Evolutionary conservation across 2,113 vertebrate genomes (phyloP).

Genomic region (Thalassarche chlororhynchos): DNA sequence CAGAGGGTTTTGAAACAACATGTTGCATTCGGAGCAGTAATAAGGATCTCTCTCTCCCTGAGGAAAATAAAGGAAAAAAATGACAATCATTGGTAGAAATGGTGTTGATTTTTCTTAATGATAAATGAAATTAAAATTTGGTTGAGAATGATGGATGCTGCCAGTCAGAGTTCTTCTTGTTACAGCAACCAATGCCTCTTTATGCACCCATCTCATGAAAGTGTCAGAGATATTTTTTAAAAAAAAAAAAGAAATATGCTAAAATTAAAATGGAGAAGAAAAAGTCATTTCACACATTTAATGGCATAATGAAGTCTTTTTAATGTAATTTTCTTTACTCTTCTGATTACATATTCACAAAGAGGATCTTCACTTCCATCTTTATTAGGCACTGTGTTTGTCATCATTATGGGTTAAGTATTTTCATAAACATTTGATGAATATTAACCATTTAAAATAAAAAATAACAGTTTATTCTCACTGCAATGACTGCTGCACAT

Average conservation of each 20-base stretch:
- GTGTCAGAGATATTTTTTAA: constrained; percentile 49
- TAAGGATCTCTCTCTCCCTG: not conserved
- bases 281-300: constrained; percentile 68
- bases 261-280: constrained; percentile 67
- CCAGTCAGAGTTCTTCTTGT: constrained; percentile 60
- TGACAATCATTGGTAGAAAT: constrained; percentile 36
- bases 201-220: constrained; percentile 27
- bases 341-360: constrained; percentile 70
- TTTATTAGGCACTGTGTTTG: constrained; percentile 54
- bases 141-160: constrained; percentile 45
- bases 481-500: constrained; percentile 34
- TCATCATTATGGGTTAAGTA: constrained; percentile 60
- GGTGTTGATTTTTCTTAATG: constrained; percentile 64
- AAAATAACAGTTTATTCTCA: constrained; percentile 65
- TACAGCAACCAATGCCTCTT: constrained; percentile 52
- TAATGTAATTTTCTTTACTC: constrained; percentile 72
- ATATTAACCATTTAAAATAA: constrained; percentile 74
- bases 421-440: constrained; percentile 68
- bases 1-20: not conserved
- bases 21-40: not conserved
- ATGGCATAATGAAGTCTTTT: constrained; percentile 68
- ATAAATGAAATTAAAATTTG: constrained; percentile 60
- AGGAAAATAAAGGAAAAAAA: constrained; percentile 21
- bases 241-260: constrained; percentile 37
- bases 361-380: constrained; percentile 68